Evolutionary conservation across 2,888 invertebrate genomes (phyloP), one percentile per base, ranked within the genome.

Genomic region (Pardosa pseudoannulata): DNA sequence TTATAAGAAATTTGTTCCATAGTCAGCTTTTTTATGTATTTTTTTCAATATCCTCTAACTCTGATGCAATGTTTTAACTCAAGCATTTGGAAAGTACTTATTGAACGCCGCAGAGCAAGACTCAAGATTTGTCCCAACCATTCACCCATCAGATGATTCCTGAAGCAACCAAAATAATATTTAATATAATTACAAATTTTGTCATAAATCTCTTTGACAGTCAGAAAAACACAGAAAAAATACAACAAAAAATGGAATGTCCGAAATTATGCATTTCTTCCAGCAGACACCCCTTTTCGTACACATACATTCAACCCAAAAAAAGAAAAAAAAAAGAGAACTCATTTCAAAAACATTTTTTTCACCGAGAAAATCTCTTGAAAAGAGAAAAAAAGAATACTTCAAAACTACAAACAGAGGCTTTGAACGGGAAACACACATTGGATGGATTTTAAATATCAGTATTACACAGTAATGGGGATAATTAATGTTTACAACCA

Each of bases 181-280:
- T 29, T n/a, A 28, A 31, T 73, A 50, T 70, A 81, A 75, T 74
- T 23, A 70, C 27, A 71, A 81, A 46, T 72, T 65, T 74, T 81
- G 81, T 81, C 83, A 85, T 78, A 85, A 73, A 76, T 85, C 83
- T 85, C 83, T 78, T 72, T 56, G 36, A 82, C 74, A 39, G n/a
- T 67, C 76, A 36, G 27, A 65, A 50, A 72, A 65, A 82, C 72
- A 36, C 36, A n/a, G 56, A 76, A 67, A 81, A 68, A 56, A 74
- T 81, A 72, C 78, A 78, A 78, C 62, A 78, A 72, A 85, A 67
- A 85, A 85, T 85, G 83, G 83, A 85, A 85, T 85, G 83, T 85
- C 23, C 56, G 65, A 67, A 67, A 56, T 36, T 3, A 56, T 6
- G 16, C 3, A 46, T 56, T 56, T 56, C 56, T 56, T 56, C 56